Evolutionary conservation across 2,797 vertebrate species (phyloP).

Genomic region (Coracias cyanogaster): DNA sequence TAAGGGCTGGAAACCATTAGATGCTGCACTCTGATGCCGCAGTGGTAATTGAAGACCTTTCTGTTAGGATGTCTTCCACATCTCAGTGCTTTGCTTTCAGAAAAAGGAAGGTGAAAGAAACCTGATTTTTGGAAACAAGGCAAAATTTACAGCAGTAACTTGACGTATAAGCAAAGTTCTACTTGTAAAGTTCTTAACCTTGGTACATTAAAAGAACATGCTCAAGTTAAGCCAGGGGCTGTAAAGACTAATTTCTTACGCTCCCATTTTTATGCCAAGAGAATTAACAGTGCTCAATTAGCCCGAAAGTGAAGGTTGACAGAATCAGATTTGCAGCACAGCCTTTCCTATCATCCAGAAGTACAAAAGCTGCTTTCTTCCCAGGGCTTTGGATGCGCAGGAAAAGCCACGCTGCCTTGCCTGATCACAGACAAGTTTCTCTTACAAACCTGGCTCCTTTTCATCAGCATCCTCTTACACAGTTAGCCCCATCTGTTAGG

Average conservation of each 20-base stretch:
- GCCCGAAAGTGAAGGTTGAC: not conserved
- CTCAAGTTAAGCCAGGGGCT: not conserved
- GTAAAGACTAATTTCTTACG: not conserved
- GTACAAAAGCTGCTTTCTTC: not conserved
- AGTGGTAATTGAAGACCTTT: not conserved
- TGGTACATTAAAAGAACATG: not conserved
- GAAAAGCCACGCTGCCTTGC: not conserved
- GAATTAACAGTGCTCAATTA: not conserved
- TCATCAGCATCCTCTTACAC: not conserved
- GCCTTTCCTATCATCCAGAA: not conserved
- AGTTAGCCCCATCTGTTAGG: not conserved
- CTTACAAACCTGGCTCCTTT: not conserved
- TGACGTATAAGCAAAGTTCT: not conserved
- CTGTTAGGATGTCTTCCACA: not conserved
- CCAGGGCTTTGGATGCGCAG: not conserved
- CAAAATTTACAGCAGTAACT: not conserved
- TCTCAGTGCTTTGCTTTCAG: not conserved
- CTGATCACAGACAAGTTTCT: not conserved
- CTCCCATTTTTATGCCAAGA: not conserved
- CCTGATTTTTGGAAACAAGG: not conserved
- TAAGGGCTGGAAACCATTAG: not conserved
- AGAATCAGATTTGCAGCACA: not conserved
- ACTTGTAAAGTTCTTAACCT: not conserved
- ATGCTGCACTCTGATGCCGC: not conserved
- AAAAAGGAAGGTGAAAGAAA: not conserved